These are phyloP conservation scores for Chrysolina haemoptera DNA, from an alignment of 2,888 invertebrate species.

Conservation along the genomic window DNA sequence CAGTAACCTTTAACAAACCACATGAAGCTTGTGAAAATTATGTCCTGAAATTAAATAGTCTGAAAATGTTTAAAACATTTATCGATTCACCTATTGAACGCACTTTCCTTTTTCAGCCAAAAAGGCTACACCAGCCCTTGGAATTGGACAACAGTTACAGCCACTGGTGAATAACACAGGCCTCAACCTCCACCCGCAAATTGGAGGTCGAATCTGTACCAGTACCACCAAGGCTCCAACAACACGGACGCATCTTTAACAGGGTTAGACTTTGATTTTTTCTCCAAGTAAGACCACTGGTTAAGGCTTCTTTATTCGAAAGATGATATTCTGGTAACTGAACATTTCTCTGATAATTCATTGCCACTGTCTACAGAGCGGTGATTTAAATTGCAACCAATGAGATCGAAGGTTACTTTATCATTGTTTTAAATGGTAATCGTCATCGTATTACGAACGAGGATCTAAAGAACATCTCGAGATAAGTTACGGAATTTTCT, in stretches of 20 bases:
- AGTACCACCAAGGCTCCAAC: constrained; percentile 55
- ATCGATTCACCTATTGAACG: neutral
- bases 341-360: neutral
- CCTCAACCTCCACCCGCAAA: constrained; percentile 70
- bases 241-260: constrained; percentile 62
- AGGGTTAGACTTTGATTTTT: constrained; percentile 67
- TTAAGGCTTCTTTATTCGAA: constrained; percentile 6
- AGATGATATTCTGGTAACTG: constrained; percentile 21
- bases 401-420: too few species aligned
- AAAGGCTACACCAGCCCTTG: constrained; percentile 76
- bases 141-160: constrained; percentile 78
- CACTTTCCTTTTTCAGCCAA: constrained; percentile 71
- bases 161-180: constrained; percentile 77
- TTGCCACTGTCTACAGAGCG: neutral
- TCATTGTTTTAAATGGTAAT: too few species aligned
- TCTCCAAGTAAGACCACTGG: constrained; percentile 60
- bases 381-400: too few species aligned
- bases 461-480: too few species aligned
- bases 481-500: too few species aligned
- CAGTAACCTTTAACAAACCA: too few species aligned
- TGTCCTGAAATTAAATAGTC: too few species aligned
- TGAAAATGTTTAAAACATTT: too few species aligned
- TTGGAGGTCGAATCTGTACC: constrained; percentile 62
- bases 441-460: too few species aligned
- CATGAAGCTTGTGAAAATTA: too few species aligned